Percentiles rank a stretch among this genome's conserved stretches.
phyloP scores from a whole-genome alignment of 1,140 invertebrate species.

The Steinernema feltiae region DNA sequence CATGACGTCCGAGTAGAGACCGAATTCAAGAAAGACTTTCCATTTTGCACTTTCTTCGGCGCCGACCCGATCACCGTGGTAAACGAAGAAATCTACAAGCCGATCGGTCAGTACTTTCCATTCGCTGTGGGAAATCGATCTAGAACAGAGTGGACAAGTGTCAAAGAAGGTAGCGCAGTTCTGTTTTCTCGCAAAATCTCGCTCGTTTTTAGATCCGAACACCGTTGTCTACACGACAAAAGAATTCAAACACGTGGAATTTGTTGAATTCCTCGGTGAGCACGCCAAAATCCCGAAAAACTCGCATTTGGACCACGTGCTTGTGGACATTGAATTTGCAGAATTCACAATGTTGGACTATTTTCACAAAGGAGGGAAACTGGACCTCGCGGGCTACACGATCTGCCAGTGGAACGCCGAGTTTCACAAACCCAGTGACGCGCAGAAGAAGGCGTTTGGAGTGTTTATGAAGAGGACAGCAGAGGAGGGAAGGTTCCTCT shows the following conservation, averaged over 20 bases:
- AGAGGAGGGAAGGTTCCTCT: not conserved
- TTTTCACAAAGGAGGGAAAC: not conserved
- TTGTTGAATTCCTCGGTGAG: not conserved
- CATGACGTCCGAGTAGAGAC: not conserved
- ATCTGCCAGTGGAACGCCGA: not conserved
- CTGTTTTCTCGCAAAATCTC: no score
- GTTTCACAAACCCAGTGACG: not conserved
- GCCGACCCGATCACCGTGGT: not conserved
- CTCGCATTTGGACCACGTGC: not conserved
- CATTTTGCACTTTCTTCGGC: not conserved
- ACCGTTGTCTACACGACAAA: not conserved
- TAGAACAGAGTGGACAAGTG: not conserved
- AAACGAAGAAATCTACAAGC: not conserved
- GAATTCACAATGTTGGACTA: not conserved
- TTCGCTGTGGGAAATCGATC: not conserved
- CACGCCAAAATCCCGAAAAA: not conserved
- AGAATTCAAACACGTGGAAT: not conserved
- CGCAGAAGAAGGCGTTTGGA: not conserved
- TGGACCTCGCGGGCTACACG: not conserved
- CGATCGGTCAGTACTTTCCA: not conserved
- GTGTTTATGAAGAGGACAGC: not conserved
- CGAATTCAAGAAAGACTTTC: not conserved
- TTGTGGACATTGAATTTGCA: not conserved
- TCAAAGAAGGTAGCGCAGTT: slow-evolving; percentile 4
- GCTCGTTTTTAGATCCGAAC: not conserved